Evolutionary conservation across 2,888 invertebrate species (phyloP).

Genomic region (Pegoplata infirma): DNA sequence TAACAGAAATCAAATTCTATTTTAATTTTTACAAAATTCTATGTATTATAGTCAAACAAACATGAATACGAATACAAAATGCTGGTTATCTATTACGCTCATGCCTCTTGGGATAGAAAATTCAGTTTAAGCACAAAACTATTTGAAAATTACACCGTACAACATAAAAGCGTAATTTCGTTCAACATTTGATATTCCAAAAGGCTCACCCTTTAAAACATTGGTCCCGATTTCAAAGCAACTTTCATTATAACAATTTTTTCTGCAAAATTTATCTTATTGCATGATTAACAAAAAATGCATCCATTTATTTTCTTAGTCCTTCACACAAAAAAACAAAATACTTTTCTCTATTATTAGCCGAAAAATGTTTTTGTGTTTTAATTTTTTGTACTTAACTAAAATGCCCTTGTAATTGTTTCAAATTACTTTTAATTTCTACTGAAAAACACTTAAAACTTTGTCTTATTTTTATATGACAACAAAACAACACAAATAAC

Average conservation of each 20-base stretch:
- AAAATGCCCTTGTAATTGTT: slow-evolving; percentile 40
- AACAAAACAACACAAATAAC: slow-evolving; percentile 16
- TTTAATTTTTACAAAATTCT: slow-evolving; percentile 35
- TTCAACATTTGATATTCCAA: too few relatives aligned
- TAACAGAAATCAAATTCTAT: slow-evolving; percentile 50
- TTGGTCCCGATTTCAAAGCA: too few relatives aligned
- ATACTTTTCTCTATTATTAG: neutral
- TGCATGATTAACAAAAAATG: too few relatives aligned
- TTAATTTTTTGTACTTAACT: neutral
- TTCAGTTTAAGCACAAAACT: neutral
- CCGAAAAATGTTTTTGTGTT: slow-evolving; percentile 22
- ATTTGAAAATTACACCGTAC: too few relatives aligned
- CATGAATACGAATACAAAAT: slow-evolving; percentile 15
- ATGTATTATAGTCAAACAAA: slow-evolving; percentile 14
- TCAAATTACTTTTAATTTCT: slow-evolving; percentile 37
- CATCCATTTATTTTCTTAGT: too few relatives aligned
- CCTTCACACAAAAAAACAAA: too few relatives aligned
- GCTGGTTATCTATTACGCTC: slow-evolving; percentile 52
- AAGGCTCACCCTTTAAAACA: too few relatives aligned
- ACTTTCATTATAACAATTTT: slow-evolving; percentile 27
- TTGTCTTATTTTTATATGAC: neutral
- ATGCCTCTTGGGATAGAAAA: slow-evolving; percentile 34
- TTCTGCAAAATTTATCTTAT: neutral
- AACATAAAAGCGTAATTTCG: too few relatives aligned
- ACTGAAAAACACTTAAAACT: slow-evolving; percentile 38